Evolutionary conservation across 2,888 invertebrate genomes (phyloP), one percentile per base, ranked within the genome.

Genomic region (Ctena decussata): DNA sequence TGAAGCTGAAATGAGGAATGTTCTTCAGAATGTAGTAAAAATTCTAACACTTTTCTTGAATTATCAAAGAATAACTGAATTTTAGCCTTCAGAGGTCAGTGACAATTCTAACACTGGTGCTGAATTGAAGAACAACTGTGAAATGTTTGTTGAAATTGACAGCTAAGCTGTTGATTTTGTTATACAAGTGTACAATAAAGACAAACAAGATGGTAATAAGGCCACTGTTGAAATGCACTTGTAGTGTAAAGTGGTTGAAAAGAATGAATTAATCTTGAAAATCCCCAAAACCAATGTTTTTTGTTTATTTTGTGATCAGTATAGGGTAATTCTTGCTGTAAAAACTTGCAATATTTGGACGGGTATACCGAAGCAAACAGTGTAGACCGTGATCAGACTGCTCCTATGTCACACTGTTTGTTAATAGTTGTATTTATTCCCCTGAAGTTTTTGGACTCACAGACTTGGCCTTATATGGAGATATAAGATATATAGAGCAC

Each of bases 271-370:
- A 65, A 65, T 32, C 35, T 5, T 35, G 32, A 21, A 65, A 65
- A 65, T 65, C 65, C 65, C 12, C 18, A 65, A 65, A 65, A 65
- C 65, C 65, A 65, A 65, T 65, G 65, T 65, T 65, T 65, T 65
- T 35, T 65, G 65, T 65, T 65, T 32, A 35, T 65, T 65, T 65
- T 65, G 65, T 65, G 65, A 35, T 24, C 35, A 21, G 32, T 65
- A 12, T n/a, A 65, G 32, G 32, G 35, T 21, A 35, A 30, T 30
- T 35, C 65, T 65, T 30, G n/a, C 57, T 24, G 57, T 41, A 41
- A 41, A 41, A 41, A 41, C 6, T 41, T 41, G 41, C 15, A 41
- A 6, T 11, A 15, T 41, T 41, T 41, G 41, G 41, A 11, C 8
- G 41, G 41, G 41, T 41, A 11, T n/a, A n/a, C n/a, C n/a, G n/a